Conservation (phyloP, 2,888 invertebrate genomes). For the Hymenopus coronatus region DNA sequence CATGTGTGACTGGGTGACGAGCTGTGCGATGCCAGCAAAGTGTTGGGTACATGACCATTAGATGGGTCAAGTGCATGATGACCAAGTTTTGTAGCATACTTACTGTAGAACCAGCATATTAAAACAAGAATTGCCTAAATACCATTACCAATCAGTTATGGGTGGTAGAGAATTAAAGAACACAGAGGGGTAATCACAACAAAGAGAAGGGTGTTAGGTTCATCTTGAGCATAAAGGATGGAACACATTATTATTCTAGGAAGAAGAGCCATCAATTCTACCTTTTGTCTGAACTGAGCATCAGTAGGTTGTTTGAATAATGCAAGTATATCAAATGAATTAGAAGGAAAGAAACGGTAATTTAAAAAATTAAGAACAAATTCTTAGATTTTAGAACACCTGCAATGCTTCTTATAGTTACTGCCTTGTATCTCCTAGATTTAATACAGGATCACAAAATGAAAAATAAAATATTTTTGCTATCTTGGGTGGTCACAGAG, state of each 20-base stretch:
- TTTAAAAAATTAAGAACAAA: background rate
- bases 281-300: background rate
- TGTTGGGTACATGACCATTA: too few species aligned
- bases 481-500: background rate
- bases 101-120: too few species aligned
- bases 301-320: background rate
- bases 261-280: background rate
- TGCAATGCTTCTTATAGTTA: background rate
- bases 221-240: background rate
- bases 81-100: too few species aligned
- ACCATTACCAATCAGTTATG: background rate
- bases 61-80: too few species aligned
- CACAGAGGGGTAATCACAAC: background rate
- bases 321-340: background rate
- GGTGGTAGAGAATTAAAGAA: background rate
- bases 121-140: background rate
- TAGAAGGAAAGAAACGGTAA: background rate
- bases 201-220: background rate
- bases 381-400: background rate
- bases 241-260: background rate
- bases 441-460: background rate
- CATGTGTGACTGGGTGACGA: too few species aligned
- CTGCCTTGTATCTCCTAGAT: background rate
- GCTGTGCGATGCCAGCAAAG: too few species aligned
- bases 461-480: background rate